phyloP scores from a whole-genome alignment of 2,797 vertebrate genomes.

The Platalea minor region DNA sequence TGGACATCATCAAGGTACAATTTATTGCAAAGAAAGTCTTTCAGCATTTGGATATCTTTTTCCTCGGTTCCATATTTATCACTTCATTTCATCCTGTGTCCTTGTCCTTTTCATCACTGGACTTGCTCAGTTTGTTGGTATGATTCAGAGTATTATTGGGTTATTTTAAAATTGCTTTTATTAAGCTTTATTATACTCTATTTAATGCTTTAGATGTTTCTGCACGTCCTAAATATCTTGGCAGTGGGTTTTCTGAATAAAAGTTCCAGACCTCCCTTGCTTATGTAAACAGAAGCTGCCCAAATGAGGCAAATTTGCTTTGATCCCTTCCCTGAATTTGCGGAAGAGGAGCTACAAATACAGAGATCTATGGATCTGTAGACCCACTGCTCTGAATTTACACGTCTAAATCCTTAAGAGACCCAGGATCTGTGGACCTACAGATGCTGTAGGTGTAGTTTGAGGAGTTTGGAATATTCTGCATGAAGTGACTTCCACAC shows the following conservation, averaged over 20 bases:
- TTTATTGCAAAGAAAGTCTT: neutral
- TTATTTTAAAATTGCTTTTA: neutral
- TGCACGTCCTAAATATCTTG: neutral
- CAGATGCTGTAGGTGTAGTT: neutral
- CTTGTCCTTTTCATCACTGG: neutral
- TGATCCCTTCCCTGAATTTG: neutral
- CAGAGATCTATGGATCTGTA: neutral
- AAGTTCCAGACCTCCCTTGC: neutral
- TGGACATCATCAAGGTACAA: slow-evolving; percentile 95
- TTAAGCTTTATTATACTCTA: neutral
- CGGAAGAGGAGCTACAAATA: neutral
- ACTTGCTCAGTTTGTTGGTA: neutral
- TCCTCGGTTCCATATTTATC: neutral
- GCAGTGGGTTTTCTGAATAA: neutral
- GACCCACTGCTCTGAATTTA: neutral
- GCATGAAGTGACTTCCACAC: neutral
- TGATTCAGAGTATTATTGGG: neutral
- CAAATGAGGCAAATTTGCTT: neutral
- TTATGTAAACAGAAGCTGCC: neutral
- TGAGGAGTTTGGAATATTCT: neutral
- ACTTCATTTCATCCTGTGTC: neutral
- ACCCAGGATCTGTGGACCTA: neutral
- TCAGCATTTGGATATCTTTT: neutral
- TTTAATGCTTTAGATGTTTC: neutral
- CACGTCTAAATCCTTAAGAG: neutral